Base-by-base conservation (phyloP, 2,888 invertebrate genomes). In the Cactoblastis cactorum region DNA sequence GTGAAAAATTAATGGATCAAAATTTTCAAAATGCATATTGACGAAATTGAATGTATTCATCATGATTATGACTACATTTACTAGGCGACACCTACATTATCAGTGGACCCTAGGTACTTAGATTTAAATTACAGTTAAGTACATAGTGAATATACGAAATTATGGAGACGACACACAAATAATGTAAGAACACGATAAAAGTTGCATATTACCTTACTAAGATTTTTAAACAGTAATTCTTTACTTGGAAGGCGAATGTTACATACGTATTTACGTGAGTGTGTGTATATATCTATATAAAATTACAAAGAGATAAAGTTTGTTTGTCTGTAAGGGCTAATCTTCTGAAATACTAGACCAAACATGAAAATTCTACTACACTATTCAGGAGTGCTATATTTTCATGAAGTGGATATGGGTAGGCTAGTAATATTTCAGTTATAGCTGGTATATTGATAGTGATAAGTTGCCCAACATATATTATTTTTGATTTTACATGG, bases 51-150 rank as follows among this genome's bases (percentile, higher is more conserved):
- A 32, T 12, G 5, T 28, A 37, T 37, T 24, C 17, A 38, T 24
- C 6, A 35, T 35, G 19, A 22, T 5, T 35, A 35, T 47, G 35
- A 24, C 46, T 37, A 51, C 33, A 14, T 41, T 15, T 19, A 15
- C 43, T 43, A 24, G 24, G 47, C 19, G 11, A 53, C 49, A 48
- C 45, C 67, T 63, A 71, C 54, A 61, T 68, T 63, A 69, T 59
- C 65, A 70, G 71, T 78, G 78, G 78, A 77, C 78, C 78, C 78
- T 75, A 77, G 67, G 61, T 74, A 70, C 67, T 76, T 75, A 74
- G 51, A 57, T 58, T 37, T 62, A 61, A 48, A 54, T 63, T 59
- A 66, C 54, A 49, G 39, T 41, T 34, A 37, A 49, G 32, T 49
- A 48, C 37, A 43, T 43, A 33, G 49, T 49, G 49, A 39, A 41